These are phyloP conservation scores for Caenorhabditis latens DNA, from an alignment of 1,140 invertebrate genomes.

Conservation along the genomic window DNA sequence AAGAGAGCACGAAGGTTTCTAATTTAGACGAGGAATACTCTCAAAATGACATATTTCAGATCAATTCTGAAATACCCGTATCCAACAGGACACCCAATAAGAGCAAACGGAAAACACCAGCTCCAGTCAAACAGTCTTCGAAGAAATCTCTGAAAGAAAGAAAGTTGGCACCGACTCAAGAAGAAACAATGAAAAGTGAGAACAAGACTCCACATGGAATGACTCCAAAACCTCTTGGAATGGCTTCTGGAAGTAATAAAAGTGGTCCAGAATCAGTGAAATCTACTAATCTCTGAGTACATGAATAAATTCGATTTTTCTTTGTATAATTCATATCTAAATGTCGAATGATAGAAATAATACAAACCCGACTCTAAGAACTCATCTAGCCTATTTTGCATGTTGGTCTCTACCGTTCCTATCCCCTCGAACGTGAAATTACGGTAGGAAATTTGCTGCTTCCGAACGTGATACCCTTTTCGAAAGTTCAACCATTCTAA, in stretches of 20 bases:
- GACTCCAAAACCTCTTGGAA: slow-evolving; percentile 3
- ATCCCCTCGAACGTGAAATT: too few species aligned
- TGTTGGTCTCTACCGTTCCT: too few species aligned
- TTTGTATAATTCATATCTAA: too few species aligned
- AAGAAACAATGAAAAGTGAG: not conserved
- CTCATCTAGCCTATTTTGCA: too few species aligned
- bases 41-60: not conserved
- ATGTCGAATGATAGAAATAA: too few species aligned
- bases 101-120: not conserved
- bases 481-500: too few species aligned
- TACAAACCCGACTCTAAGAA: too few species aligned
- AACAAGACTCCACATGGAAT: not conserved
- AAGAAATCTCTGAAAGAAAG: slow-evolving; percentile 13
- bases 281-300: not conserved
- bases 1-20: slow-evolving; percentile 7
- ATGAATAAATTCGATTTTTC: not conserved
- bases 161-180: slow-evolving; percentile 11
- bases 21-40: not conserved
- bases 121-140: not conserved
- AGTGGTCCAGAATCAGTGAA: not conserved
- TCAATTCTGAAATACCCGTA: slow-evolving; percentile 33
- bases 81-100: not conserved
- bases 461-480: too few species aligned
- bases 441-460: too few species aligned
- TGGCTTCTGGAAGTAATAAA: not conserved